Evolutionary conservation across 2,888 invertebrate species (phyloP), one percentile per base, ranked within the genome.

Genomic region (Oxytorus armatus): DNA sequence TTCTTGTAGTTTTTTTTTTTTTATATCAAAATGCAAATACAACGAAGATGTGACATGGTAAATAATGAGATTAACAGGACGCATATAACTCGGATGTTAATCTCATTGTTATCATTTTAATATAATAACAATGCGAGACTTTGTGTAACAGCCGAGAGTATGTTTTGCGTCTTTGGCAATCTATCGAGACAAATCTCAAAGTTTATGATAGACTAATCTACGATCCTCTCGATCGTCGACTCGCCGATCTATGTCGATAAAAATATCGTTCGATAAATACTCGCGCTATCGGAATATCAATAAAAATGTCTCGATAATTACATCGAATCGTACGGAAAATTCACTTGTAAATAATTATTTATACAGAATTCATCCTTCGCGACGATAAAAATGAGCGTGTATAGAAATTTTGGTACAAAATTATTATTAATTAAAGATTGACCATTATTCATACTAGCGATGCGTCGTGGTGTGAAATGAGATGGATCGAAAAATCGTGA

Each of bases 1-100:
- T 44, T 21, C 29, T n/a, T 21, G 21, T 57, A 39, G 4, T 25
- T 4, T 47, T 59, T 14, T 8, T 11, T 14, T 77, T 55, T 49
- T 36, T 39, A 70, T 49, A 66, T 65, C 65, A 42, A 25, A 18
- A 42, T 51, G 59, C 23, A 59, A 72, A 59, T 66, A 36, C 33
- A 14, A 53, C 29, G 3, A 55, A 14, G 11, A 51, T 39, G 55
- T n/a, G n/a, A n/a, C n/a, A 33, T 11, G 36, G 16, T 33, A 11
- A 42, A 53, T n/a, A 23, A 33, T 8, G 29, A 47, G 16, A 47
- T 63, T 47, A 49, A n/a, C 18, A 36, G 29, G 51, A 66, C 33
- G 11, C 51, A 53, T 49, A 33, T 39, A 63, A 18, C 10, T 23
- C 23, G n/a, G 11, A 47, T 23, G 33, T 5, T 16, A 44, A 44